phyloP scores from a whole-genome alignment of 2,888 invertebrate species.

The Ectobius pallidus region DNA sequence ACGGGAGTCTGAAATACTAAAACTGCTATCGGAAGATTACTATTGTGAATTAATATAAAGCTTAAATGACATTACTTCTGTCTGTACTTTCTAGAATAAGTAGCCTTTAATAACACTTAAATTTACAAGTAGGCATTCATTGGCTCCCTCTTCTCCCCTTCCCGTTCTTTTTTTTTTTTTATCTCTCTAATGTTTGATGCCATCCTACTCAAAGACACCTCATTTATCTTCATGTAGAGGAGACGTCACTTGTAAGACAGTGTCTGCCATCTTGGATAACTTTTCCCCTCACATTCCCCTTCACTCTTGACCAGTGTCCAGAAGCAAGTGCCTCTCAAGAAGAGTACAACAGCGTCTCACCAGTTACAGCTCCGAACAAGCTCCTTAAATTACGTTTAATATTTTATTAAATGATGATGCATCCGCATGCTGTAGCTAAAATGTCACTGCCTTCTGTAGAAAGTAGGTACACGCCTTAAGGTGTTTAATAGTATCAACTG shows the following conservation, averaged over 20 bases:
- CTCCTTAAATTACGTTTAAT: conserved; percentile 15
- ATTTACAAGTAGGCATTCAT: no score
- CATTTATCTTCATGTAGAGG: conserved; percentile 31
- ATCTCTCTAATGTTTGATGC: not conserved
- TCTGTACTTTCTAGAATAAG: no score
- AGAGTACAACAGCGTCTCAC: not conserved
- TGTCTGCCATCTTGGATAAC: conserved; percentile 19
- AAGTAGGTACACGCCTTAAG: no score
- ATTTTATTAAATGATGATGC: not conserved
- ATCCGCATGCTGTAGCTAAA: no score
- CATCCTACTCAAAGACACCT: conserved; percentile 11
- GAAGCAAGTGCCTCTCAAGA: conserved; percentile 12
- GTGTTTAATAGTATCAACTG: no score
- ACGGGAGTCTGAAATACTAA: no score
- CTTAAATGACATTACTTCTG: no score
- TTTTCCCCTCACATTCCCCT: not conserved
- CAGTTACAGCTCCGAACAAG: conserved; percentile 1
- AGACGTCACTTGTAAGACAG: conserved; percentile 9
- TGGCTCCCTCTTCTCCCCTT: no score
- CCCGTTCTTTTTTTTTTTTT: not conserved
- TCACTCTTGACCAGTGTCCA: conserved; percentile 23
- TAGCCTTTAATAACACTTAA: no score
- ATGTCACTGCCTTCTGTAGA: no score
- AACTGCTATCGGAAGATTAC: no score
- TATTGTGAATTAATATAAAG: no score